Evolutionary conservation across 2,888 invertebrate genomes (phyloP).

Genomic region (Heteromyza rotundicornis): DNA sequence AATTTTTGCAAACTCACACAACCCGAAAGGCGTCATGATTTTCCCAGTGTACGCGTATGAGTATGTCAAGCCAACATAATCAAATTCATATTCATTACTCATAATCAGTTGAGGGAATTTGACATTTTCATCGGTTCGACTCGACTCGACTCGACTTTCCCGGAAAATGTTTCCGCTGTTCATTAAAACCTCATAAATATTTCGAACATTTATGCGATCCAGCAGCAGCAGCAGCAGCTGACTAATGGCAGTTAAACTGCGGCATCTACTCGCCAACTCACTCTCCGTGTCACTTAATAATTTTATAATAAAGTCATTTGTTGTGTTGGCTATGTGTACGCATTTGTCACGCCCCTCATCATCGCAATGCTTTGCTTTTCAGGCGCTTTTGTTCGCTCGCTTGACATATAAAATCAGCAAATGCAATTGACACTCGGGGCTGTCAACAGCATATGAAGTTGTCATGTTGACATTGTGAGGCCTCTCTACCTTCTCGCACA

Average conservation of each 20-base stretch:
- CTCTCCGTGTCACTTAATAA: constrained; percentile 22
- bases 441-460: constrained; percentile 30
- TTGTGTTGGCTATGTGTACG: constrained; percentile 37
- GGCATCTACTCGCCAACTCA: neutral
- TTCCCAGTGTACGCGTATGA: neutral
- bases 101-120: constrained; percentile 14
- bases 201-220: constrained; percentile 44
- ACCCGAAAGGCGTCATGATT: neutral
- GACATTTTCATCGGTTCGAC: neutral
- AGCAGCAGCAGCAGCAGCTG: neutral
- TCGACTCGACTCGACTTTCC: neutral
- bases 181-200: constrained; percentile 55
- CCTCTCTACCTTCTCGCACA: no score
- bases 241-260: constrained; percentile 18
- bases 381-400: constrained; percentile 47
- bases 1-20: constrained; percentile 49
- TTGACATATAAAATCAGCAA: constrained; percentile 5
- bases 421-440: constrained; percentile 42
- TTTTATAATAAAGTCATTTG: constrained; percentile 54
- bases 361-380: no score
- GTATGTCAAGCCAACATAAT: constrained; percentile 12
- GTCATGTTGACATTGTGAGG: constrained; percentile 26
- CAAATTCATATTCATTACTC: constrained; percentile 25
- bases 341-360: constrained; percentile 56
- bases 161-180: neutral